Evolutionary conservation across 2,797 vertebrate species (phyloP).

Genomic region (Aselliscus stoliczkanus): DNA sequence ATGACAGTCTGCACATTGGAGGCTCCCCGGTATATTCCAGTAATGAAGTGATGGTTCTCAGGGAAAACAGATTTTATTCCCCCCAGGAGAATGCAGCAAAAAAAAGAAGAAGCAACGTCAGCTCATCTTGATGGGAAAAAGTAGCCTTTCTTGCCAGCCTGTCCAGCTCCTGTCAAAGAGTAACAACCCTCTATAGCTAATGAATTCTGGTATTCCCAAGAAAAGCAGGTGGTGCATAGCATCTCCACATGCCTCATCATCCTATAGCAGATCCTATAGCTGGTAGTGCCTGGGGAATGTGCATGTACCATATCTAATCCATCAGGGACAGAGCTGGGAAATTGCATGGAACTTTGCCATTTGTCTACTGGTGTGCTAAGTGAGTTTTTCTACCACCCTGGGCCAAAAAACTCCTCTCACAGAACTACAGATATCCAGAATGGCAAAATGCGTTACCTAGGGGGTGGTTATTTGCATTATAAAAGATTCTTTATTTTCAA

Average conservation of each 20-base stretch:
- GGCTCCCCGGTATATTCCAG: neutral
- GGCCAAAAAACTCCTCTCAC: constrained; percentile 35
- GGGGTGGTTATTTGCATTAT: constrained; percentile 41
- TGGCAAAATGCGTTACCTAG: constrained; percentile 1
- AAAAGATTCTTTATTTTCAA: constrained; percentile 17
- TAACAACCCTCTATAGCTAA: neutral
- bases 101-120: neutral
- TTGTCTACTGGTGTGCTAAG: constrained; percentile 33
- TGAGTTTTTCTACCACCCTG: constrained; percentile 40
- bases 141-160: neutral
- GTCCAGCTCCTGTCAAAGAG: neutral
- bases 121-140: neutral
- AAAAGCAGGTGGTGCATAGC: neutral
- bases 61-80: constrained; percentile 13
- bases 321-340: constrained; percentile 14
- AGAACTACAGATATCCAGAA: constrained; percentile 30
- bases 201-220: constrained; percentile 27
- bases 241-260: neutral
- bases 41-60: neutral
- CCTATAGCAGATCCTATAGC: neutral
- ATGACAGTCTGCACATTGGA: neutral
- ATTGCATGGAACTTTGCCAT: neutral
- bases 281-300: neutral
- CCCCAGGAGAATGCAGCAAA: neutral
- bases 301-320: neutral